Conservation (phyloP, 1,140 invertebrate species). For the Metaphire vulgaris region DNA sequence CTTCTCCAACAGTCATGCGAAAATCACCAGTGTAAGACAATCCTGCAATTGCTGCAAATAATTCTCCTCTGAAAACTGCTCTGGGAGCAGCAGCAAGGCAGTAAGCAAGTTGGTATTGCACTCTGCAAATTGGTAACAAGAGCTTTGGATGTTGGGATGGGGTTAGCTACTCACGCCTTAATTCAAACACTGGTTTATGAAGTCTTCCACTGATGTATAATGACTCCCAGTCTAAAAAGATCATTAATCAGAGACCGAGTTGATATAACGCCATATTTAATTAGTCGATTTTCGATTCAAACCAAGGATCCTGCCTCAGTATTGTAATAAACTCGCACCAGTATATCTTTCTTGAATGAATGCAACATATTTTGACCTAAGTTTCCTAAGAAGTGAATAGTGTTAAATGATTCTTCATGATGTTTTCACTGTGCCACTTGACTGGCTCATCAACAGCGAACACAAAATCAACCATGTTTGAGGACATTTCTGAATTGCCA, state of each 20-base stretch:
- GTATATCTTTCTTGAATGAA: slow-evolving; percentile 74
- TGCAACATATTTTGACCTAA: slow-evolving; percentile 68
- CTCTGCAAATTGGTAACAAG: slow-evolving; percentile 70
- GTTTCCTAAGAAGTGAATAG: slow-evolving; percentile 71
- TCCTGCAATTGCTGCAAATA: slow-evolving; percentile 76
- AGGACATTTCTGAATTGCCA: slow-evolving; percentile 38
- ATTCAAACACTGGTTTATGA: slow-evolving; percentile 78
- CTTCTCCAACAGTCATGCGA: slow-evolving; percentile 92
- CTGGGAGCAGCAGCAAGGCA: slow-evolving; percentile 76
- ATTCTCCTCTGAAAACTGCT: slow-evolving; percentile 77
- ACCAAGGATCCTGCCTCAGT: no score
- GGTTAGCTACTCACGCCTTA: slow-evolving; percentile 33
- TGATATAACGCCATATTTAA: slow-evolving; percentile 95
- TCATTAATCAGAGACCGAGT: slow-evolving; percentile 74
- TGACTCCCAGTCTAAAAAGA: slow-evolving; percentile 83
- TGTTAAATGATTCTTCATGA: slow-evolving; percentile 73
- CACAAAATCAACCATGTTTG: slow-evolving; percentile 85
- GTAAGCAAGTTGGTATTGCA: slow-evolving; percentile 81
- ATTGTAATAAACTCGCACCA: slow-evolving; percentile 89
- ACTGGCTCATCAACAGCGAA: slow-evolving; percentile 79
- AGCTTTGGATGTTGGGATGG: slow-evolving; percentile 49
- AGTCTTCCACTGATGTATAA: slow-evolving; percentile 88
- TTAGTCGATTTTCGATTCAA: slow-evolving; percentile 63
- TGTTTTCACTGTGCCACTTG: slow-evolving; percentile 78
- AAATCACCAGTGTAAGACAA: slow-evolving; percentile 88